Evolutionary conservation across 1,140 invertebrate species (phyloP).

Genomic region (Lycorma delicatula): DNA sequence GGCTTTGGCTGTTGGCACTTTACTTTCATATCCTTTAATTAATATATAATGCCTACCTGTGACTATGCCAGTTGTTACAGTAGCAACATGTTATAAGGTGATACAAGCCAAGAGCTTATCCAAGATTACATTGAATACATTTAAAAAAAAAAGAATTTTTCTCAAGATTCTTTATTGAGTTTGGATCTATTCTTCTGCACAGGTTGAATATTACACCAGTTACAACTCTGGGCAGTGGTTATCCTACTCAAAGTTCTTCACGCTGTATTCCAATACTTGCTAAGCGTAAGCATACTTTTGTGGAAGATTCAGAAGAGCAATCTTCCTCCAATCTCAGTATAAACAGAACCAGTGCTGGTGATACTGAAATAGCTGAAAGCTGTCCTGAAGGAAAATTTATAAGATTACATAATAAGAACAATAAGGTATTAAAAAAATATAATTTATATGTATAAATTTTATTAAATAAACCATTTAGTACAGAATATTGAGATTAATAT

Average conservation of each 20-base stretch:
- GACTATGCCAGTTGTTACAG: no score
- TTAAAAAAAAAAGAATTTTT: no score
- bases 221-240: slow-evolving; percentile 32
- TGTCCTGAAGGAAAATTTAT: slow-evolving; percentile 84
- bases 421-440: slow-evolving; percentile 50
- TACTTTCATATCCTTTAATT: no score
- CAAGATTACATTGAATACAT: no score
- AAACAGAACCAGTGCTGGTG: slow-evolving; percentile 58
- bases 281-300: slow-evolving; percentile 69
- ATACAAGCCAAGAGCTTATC: no score
- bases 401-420: slow-evolving; percentile 80
- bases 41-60: no score
- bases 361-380: slow-evolving; percentile 77
- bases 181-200: slow-evolving; percentile 7
- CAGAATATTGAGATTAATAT: no score
- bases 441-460: slow-evolving; percentile 3
- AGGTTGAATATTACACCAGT: slow-evolving; percentile 51
- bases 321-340: slow-evolving; percentile 62
- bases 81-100: no score
- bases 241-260: slow-evolving; percentile 22
- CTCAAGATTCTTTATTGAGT: no score
- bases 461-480: no score
- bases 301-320: slow-evolving; percentile 67
- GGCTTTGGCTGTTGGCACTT: background rate
- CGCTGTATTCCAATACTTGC: slow-evolving; percentile 42